Evolutionary conservation across 2,888 invertebrate genomes (phyloP).

Genomic region (Mythimna albipuncta): DNA sequence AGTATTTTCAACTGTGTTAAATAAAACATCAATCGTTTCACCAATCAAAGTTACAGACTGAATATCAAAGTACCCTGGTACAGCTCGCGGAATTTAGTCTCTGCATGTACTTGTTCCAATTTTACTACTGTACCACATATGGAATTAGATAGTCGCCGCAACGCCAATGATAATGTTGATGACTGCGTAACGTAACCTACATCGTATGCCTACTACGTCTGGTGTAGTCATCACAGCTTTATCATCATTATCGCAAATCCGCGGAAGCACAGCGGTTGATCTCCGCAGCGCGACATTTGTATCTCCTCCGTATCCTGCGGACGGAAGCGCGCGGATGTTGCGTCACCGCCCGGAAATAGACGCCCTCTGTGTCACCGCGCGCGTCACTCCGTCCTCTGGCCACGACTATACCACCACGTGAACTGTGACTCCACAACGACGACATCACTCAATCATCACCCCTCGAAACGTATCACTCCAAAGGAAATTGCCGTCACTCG

Average conservation of each 20-base stretch:
- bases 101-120: neutral
- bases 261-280: conserved; percentile 81
- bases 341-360: conserved; percentile 88
- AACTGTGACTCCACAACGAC: conserved; percentile 56
- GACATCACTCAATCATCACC: conserved; percentile 61
- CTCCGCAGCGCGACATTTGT: conserved; percentile 78
- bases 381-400: conserved; percentile 69
- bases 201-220: conserved; percentile 27
- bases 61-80: neutral
- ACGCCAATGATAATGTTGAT: conserved; percentile 3
- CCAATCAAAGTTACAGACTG: neutral
- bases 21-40: conserved; percentile 3
- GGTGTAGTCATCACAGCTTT: conserved; percentile 37
- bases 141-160: neutral
- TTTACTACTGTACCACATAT: no score
- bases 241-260: conserved; percentile 76
- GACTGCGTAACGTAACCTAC: conserved; percentile 20
- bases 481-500: conserved; percentile 77
- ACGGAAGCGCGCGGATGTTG: conserved; percentile 87
- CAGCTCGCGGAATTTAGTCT: neutral
- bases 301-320: conserved; percentile 86
- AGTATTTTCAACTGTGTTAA: neutral
- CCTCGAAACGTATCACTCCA: conserved; percentile 25
- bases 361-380: conserved; percentile 87
- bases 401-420: conserved; percentile 42